phyloP scores from a whole-genome alignment of 30 jellyfish, hydroid and myxozoan genomes.

The Turritopsis dohrnii region DNA sequence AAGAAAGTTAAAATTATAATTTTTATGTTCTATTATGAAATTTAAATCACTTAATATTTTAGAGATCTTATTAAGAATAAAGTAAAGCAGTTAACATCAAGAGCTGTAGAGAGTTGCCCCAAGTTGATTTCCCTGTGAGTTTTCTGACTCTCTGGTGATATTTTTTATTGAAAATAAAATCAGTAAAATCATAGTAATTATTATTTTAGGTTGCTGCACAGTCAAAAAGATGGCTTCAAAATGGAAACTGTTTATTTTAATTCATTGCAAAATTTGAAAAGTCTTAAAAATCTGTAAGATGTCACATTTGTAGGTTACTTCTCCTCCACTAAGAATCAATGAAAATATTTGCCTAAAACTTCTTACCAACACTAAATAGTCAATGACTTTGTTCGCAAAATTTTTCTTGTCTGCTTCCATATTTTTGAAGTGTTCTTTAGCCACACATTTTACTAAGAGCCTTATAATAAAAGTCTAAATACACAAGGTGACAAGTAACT shows the following conservation, averaged over 20 bases:
- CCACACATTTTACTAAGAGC: too few relatives aligned
- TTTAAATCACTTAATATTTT: neutral
- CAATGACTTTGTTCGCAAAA: too few relatives aligned
- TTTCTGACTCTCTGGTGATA: neutral
- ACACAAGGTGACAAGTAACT: too few relatives aligned
- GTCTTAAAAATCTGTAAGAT: constrained; percentile 63
- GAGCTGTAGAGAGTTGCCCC: constrained; percentile 41
- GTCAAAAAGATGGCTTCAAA: constrained; percentile 16
- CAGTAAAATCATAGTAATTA: neutral
- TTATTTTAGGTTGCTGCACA: constrained; percentile 47
- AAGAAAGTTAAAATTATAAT: too few relatives aligned
- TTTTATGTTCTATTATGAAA: too few relatives aligned
- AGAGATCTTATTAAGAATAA: constrained; percentile 50
- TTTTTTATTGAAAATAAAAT: neutral
- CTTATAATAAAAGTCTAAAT: too few relatives aligned
- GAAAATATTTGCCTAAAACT: too few relatives aligned
- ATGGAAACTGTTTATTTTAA: constrained; percentile 36
- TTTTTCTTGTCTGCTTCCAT: too few relatives aligned
- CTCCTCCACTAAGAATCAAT: too few relatives aligned
- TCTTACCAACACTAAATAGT: too few relatives aligned
- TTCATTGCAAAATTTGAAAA: constrained; percentile 44
- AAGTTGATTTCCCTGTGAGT: constrained; percentile 58
- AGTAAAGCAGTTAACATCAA: constrained; percentile 46
- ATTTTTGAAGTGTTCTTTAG: too few relatives aligned
- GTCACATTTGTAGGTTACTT: too few relatives aligned